Conservation (phyloP, 2,797 vertebrate species). For the Danionella dracula region DNA sequence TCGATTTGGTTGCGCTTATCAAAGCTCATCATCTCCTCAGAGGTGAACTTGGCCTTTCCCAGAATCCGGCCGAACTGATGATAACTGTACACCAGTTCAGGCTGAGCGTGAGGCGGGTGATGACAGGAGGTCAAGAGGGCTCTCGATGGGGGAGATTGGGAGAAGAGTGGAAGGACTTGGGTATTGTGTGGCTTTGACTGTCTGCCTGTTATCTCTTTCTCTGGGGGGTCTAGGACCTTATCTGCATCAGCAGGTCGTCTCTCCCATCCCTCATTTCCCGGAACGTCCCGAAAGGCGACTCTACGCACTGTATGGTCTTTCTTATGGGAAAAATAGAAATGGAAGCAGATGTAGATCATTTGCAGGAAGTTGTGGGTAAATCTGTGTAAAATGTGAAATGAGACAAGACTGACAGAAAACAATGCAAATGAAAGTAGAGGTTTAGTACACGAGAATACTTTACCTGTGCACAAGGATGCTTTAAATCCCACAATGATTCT, state of each 20-base stretch:
- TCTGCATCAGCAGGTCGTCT: conserved; percentile 48
- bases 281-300: conserved; percentile 67
- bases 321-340: conserved; percentile 3
- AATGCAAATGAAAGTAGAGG: too few species aligned
- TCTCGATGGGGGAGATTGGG: conserved; percentile 59
- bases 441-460: too few species aligned
- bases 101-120: conserved; percentile 73
- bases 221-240: conserved; percentile 60
- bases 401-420: too few species aligned
- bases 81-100: conserved; percentile 71
- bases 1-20: conserved; percentile 67
- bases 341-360: neutral
- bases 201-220: conserved; percentile 69
- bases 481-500: too few species aligned
- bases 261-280: conserved; percentile 56
- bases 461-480: too few species aligned
- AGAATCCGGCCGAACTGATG: conserved; percentile 66
- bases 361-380: neutral
- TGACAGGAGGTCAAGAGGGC: conserved; percentile 70
- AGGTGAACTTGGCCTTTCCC: conserved; percentile 78
- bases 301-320: conserved; percentile 31
- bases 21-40: conserved; percentile 70
- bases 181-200: conserved; percentile 74
- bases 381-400: too few species aligned
- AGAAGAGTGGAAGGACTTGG: conserved; percentile 60